Conservation (phyloP, 2,113 vertebrate species). For the Cyprinodon variegatus region DNA sequence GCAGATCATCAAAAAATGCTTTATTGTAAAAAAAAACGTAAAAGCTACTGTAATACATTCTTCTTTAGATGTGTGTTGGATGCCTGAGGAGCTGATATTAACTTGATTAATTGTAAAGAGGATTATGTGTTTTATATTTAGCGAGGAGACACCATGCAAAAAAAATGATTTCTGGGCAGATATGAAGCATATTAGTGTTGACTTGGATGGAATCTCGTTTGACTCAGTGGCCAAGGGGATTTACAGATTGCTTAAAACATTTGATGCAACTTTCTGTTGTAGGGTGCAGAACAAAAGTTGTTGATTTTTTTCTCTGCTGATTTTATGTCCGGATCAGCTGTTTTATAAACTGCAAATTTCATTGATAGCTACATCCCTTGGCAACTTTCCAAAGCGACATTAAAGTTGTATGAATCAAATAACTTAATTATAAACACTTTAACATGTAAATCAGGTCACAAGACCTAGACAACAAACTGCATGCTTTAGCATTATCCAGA, state of each 20-base stretch:
- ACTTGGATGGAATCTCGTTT: conserved; percentile 35
- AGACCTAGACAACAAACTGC: neutral
- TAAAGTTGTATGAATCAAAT: conserved; percentile 21
- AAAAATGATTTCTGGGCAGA: neutral
- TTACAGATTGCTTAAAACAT: conserved; percentile 62
- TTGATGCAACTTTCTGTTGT: conserved; percentile 48
- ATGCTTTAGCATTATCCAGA: conserved; percentile 6
- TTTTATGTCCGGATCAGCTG: neutral
- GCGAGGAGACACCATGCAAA: neutral
- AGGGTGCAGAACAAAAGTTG: conserved; percentile 27
- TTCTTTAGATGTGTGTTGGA: neutral
- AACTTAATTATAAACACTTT: conserved; percentile 53
- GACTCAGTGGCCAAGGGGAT: conserved; percentile 41
- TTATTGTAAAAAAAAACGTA: neutral
- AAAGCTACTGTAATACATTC: neutral
- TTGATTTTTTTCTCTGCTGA: neutral
- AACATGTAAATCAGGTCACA: conserved; percentile 34
- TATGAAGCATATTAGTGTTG: conserved; percentile 25
- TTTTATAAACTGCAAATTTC: conserved; percentile 4
- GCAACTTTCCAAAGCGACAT: conserved; percentile 10
- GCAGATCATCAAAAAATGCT: neutral
- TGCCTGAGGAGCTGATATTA: conserved; percentile 1
- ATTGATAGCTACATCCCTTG: neutral
- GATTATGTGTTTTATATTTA: neutral
- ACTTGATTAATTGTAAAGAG: neutral